phyloP scores from a whole-genome alignment of 2,888 invertebrate species.

The Carpatolechia fugitivella region DNA sequence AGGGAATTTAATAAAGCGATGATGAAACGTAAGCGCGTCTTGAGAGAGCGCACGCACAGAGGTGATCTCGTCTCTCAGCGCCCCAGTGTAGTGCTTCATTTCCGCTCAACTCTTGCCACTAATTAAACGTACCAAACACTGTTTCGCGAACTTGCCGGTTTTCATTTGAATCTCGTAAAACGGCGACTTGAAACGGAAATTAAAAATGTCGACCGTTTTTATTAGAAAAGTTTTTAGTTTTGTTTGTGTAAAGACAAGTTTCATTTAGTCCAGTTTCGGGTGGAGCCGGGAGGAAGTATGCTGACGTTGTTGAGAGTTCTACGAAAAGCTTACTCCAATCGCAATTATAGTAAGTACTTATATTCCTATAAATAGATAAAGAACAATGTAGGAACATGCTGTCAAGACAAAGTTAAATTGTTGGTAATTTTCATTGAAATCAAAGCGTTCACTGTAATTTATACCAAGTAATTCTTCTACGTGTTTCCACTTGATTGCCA shows the following conservation, averaged over 20 bases:
- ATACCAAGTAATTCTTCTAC: no score
- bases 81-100: constrained; percentile 47
- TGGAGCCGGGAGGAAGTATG: not conserved
- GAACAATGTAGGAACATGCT: no score
- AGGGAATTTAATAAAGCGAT: constrained; percentile 48
- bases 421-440: constrained; percentile 61
- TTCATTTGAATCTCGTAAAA: constrained; percentile 60
- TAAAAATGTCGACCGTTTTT: constrained; percentile 56
- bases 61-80: constrained; percentile 39
- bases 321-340: constrained; percentile 29
- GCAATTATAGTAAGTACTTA: no score
- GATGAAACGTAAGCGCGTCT: not conserved
- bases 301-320: not conserved
- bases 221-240: constrained; percentile 55
- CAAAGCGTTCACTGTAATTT: constrained; percentile 11
- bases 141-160: constrained; percentile 56
- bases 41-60: constrained; percentile 35
- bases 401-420: no score
- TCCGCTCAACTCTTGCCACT: constrained; percentile 48
- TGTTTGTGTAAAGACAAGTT: constrained; percentile 35
- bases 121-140: constrained; percentile 43
- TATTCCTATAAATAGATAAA: no score
- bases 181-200: constrained; percentile 54
- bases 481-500: no score
- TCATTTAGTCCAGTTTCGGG: constrained; percentile 31